phyloP scores from a whole-genome alignment of 1,140 invertebrate genomes.

The Colletes latitarsis region DNA sequence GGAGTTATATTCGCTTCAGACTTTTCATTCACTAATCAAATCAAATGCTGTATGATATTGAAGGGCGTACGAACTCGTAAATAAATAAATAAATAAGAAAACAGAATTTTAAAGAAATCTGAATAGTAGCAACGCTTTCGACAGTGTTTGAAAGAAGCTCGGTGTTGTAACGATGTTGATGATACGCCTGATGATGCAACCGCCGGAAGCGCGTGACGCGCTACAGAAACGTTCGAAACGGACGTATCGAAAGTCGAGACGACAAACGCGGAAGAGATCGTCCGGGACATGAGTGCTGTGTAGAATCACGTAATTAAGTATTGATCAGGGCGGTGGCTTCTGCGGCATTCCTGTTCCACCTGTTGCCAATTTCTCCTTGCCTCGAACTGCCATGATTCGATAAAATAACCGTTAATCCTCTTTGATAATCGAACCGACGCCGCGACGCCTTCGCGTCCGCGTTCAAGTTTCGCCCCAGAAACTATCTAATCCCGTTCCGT shows the following conservation, averaged over 20 bases:
- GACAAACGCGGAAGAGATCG: conserved; percentile 13
- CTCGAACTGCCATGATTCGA: conserved; percentile 57
- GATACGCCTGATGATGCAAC: neutral
- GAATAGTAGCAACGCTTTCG: no score
- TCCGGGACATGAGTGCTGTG: conserved; percentile 38
- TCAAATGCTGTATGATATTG: no score
- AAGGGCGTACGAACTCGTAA: no score
- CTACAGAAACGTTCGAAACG: conserved; percentile 33
- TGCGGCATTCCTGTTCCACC: conserved; percentile 65
- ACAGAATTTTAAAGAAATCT: no score
- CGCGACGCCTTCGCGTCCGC: neutral
- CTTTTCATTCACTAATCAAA: no score
- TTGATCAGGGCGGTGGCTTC: conserved; percentile 75
- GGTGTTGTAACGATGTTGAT: no score
- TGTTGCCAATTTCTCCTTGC: conserved; percentile 67
- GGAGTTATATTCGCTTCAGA: no score
- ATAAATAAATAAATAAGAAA: no score
- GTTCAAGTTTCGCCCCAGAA: neutral
- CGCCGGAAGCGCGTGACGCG: neutral
- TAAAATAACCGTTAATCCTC: conserved; percentile 63
- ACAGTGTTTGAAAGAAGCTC: no score
- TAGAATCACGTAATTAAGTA: conserved; percentile 73
- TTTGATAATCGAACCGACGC: conserved; percentile 31
- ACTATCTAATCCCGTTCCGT: no score
- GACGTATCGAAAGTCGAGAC: conserved; percentile 29